Evolutionary conservation across 92 coral and sea anemone species (phyloP), one percentile per base, ranked within the genome.

Genomic region (Muricea muricata): DNA sequence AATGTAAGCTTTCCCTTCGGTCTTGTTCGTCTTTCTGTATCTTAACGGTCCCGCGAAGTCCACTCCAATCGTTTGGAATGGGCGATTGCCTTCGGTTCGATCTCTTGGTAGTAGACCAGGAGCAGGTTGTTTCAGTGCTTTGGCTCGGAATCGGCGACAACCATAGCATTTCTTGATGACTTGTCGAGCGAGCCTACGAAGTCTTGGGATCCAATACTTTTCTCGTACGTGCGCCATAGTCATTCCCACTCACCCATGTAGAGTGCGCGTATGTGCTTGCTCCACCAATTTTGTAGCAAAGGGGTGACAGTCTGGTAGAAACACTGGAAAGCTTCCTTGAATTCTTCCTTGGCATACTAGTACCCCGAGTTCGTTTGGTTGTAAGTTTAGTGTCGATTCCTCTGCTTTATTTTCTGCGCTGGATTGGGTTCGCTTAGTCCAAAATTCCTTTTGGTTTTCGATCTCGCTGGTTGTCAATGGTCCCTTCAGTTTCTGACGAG

Each of bases 321-420:
- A 66, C 0, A 66, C 2, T 1, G n/a, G 71, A 72, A 21, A 14
- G 85, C 48, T n/a, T n/a, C n/a, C n/a, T n/a, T n/a, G n/a, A n/a
- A n/a, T n/a, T n/a, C n/a, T n/a, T n/a, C n/a, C n/a, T 57, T 75
- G 73, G 71, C 87, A 58, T 32, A 66, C n/a, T n/a, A n/a, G n/a
- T n/a, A n/a, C n/a, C n/a, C n/a, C n/a, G n/a, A n/a, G n/a, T 15
- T 67, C 25, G 37, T 90, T 86, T 42, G 87, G 35, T 50, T 82
- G n/a, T n/a, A n/a, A n/a, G n/a, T n/a, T n/a, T n/a, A n/a, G n/a
- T n/a, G n/a, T n/a, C n/a, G n/a, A n/a, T 83, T 30, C 46, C 72
- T 45, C 86, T 41, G n/a, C n/a, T n/a, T n/a, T n/a, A n/a, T n/a
- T n/a, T n/a, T n/a, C n/a, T n/a, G n/a, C n/a, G n/a, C n/a, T n/a